Percentiles rank a stretch among this genome's conserved stretches.
Evolutionary conservation across 1,140 invertebrate genomes (phyloP).

Genomic region (Choristoneura fumiferana): DNA sequence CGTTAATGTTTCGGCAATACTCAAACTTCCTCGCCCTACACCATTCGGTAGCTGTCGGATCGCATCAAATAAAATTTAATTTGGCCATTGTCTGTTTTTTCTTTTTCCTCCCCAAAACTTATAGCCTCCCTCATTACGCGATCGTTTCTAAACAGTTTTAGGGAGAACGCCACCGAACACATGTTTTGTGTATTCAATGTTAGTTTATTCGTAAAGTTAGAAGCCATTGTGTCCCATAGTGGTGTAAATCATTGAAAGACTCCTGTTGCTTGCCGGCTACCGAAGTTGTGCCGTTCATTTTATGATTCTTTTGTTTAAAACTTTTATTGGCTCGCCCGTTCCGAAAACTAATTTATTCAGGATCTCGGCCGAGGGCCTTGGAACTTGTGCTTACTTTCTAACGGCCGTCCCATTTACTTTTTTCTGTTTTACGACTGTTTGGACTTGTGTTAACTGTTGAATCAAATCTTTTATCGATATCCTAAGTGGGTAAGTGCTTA

Average conservation of each 20-base stretch:
- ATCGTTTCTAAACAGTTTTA: conserved; percentile 21
- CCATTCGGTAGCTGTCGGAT: conserved; percentile 44
- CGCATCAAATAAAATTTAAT: conserved; percentile 64
- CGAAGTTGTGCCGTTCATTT: conserved; percentile 61
- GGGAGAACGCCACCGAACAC: conserved; percentile 36
- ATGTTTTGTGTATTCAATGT: conserved; percentile 59
- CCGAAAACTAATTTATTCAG: conserved; percentile 76
- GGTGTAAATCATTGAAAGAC: conserved; percentile 68
- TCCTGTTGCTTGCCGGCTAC: conserved; percentile 61
- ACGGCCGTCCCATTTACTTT: conserved; percentile 38
- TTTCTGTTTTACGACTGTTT: conserved; percentile 46
- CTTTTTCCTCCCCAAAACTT: conserved; percentile 27
- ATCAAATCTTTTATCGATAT: conserved; percentile 37
- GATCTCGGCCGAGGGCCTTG: conserved; percentile 46
- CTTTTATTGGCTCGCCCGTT: conserved; percentile 70
- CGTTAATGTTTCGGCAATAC: no score
- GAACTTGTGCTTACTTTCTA: conserved; percentile 53
- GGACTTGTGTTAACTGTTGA: conserved; percentile 28
- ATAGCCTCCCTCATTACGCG: conserved; percentile 28
- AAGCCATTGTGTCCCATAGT: conserved; percentile 59
- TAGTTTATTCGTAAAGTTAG: conserved; percentile 67
- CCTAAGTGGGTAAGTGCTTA: conserved; percentile 14
- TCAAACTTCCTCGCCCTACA: conserved; percentile 11
- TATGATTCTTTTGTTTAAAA: conserved; percentile 78
- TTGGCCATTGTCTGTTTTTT: conserved; percentile 49